A percentile compares a stretch with the other conserved stretches of the same genome.
phyloP scores from a whole-genome alignment of 2,113 vertebrate genomes.

The Pseudorhombus dupliciocellatus region DNA sequence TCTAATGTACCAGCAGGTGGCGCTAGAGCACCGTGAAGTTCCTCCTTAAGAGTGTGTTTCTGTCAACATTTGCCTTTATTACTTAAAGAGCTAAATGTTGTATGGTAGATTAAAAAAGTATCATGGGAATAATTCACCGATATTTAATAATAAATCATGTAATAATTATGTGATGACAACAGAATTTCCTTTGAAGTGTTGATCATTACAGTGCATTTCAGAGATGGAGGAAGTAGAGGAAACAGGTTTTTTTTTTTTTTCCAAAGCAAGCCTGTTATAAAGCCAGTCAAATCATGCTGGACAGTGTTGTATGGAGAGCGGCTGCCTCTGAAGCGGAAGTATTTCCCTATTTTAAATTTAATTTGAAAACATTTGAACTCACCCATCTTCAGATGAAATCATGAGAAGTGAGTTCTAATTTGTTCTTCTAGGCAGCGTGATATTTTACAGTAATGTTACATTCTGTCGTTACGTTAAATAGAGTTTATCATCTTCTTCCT shows the following conservation, averaged over 20 bases:
- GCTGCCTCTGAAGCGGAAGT: not conserved
- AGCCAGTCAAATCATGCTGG: not conserved
- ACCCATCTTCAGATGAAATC: not conserved
- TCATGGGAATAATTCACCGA: not conserved
- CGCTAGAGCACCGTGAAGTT: not conserved
- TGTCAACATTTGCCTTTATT: not conserved
- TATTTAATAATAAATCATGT: too few relatives aligned
- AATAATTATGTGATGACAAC: not conserved
- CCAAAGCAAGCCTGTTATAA: not conserved
- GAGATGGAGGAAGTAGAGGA: slow-evolving; percentile 38
- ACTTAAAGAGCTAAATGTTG: not conserved
- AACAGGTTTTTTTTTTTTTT: too few relatives aligned
- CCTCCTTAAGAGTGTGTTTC: not conserved
- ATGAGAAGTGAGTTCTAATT: slow-evolving; percentile 59
- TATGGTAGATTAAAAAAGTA: not conserved
- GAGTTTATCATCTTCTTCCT: slow-evolving; percentile 35
- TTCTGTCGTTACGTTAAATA: not conserved
- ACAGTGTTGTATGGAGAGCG: not conserved
- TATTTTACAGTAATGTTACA: not conserved
- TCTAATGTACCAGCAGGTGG: slow-evolving; percentile 55
- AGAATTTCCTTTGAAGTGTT: not conserved
- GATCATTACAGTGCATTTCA: too few relatives aligned
- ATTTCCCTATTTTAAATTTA: not conserved
- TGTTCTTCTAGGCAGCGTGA: not conserved
- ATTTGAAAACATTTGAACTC: not conserved